Percentiles rank a stretch among this genome's conserved stretches.
These are phyloP conservation scores for Heliconius hewitsoni DNA, from an alignment of 1,140 invertebrate genomes.

Conservation along the genomic window DNA sequence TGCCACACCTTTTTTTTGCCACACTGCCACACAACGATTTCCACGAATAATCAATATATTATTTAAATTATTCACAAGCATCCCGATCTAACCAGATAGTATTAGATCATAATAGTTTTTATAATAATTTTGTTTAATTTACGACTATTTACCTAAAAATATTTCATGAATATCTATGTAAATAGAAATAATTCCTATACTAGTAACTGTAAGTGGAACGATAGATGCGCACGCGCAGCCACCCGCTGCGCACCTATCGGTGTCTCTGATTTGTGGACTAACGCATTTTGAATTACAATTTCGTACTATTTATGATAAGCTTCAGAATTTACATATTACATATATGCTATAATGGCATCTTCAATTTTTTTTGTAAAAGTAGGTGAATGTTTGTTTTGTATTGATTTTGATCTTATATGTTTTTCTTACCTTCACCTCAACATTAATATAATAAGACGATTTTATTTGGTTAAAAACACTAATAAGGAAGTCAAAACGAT, in stretches of 20 bases:
- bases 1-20: too few relatives aligned
- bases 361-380: not conserved
- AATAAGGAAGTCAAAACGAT: too few relatives aligned
- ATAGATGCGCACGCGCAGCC: not conserved
- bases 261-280: conserved; percentile 6
- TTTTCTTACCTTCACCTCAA: too few relatives aligned
- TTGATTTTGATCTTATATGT: not conserved
- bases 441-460: too few relatives aligned
- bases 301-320: conserved; percentile 7
- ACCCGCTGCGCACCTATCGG: not conserved
- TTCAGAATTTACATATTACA: conserved; percentile 6
- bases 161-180: not conserved
- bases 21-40: too few relatives aligned
- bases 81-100: too few relatives aligned
- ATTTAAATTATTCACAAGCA: too few relatives aligned
- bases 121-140: not conserved
- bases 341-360: not conserved
- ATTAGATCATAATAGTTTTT: too few relatives aligned
- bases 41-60: too few relatives aligned
- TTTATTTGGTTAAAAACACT: too few relatives aligned
- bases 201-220: conserved; percentile 2
- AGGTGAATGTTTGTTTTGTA: conserved; percentile 1
- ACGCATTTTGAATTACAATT: conserved; percentile 15
- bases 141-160: not conserved
- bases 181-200: not conserved